These are phyloP conservation scores for Aphelinus atriplicis DNA, from an alignment of 1,140 invertebrate genomes.

Conservation along the genomic window DNA sequence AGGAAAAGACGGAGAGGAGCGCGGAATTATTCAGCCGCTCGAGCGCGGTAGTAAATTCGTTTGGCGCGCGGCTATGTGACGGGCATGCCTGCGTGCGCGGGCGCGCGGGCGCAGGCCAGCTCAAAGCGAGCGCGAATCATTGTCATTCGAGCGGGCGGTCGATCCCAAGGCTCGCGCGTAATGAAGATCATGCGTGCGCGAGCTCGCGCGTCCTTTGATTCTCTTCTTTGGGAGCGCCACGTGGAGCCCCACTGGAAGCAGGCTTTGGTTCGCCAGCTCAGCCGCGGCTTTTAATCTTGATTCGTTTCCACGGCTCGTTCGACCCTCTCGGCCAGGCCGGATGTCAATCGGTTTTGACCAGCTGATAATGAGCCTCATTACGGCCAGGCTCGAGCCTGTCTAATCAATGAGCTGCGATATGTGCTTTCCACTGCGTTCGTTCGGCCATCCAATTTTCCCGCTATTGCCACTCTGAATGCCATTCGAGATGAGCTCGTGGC, in stretches of 20 bases:
- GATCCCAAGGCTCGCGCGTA: slow-evolving; percentile 30
- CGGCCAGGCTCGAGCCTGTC: no score
- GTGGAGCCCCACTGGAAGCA: background rate
- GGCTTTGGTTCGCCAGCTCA: no score
- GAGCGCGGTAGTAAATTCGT: background rate
- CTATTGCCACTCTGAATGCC: no score
- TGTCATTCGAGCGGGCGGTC: slow-evolving; percentile 55
- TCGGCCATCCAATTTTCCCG: no score
- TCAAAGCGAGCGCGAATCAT: slow-evolving; percentile 50
- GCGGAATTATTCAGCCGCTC: slow-evolving; percentile 1
- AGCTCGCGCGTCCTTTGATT: slow-evolving; percentile 41
- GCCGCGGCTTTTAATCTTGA: no score
- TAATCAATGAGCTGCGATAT: no score
- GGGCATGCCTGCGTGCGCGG: slow-evolving; percentile 59
- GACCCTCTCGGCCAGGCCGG: no score
- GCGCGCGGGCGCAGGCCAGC: slow-evolving; percentile 49
- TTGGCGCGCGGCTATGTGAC: slow-evolving; percentile 45
- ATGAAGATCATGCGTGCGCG: slow-evolving; percentile 9
- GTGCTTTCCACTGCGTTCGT: no score
- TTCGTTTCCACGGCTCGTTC: no score
- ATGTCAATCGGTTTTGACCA: no score
- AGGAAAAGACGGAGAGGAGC: background rate
- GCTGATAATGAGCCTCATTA: no score
- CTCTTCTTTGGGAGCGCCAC: slow-evolving; percentile 39
- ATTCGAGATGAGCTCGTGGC: no score